phyloP scores from a whole-genome alignment of 2,888 invertebrate genomes.

The Penaeus monodon region DNA sequence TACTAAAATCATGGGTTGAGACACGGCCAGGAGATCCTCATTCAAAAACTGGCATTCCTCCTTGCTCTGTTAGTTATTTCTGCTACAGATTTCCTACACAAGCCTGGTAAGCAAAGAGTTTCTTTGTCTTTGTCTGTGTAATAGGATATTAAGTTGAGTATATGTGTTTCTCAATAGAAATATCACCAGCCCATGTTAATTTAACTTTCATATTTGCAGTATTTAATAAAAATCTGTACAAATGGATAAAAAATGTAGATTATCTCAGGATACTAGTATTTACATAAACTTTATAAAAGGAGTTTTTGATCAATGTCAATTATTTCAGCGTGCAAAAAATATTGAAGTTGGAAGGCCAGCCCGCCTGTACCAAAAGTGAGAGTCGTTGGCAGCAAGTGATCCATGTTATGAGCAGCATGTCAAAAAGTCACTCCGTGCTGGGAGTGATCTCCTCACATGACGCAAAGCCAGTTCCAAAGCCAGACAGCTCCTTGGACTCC shows the following conservation, averaged over 20 bases:
- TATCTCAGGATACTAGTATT: no score
- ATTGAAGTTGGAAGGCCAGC: constrained; percentile 74
- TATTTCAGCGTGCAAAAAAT: constrained; percentile 66
- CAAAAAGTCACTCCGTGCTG: constrained; percentile 25
- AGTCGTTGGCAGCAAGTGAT: constrained; percentile 71
- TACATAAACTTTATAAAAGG: no score
- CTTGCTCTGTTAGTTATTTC: constrained; percentile 78
- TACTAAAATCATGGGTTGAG: constrained; percentile 70
- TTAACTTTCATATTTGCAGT: no score
- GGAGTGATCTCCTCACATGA: constrained; percentile 2
- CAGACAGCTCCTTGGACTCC: constrained; percentile 3
- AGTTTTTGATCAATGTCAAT: neutral
- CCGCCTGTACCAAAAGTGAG: constrained; percentile 72
- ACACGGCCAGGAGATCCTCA: constrained; percentile 79
- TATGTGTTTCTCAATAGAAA: neutral
- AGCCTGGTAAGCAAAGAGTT: constrained; percentile 67
- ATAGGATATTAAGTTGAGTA: neutral
- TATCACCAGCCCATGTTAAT: no score
- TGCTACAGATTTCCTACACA: constrained; percentile 71
- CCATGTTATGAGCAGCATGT: constrained; percentile 67
- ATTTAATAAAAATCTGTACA: no score
- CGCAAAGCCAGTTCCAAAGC: neutral
- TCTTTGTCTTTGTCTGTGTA: no score
- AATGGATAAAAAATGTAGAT: no score
- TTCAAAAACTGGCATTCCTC: constrained; percentile 81